Conservation (phyloP, 2,888 invertebrate genomes). For the Drosophila prostipennis region DNA sequence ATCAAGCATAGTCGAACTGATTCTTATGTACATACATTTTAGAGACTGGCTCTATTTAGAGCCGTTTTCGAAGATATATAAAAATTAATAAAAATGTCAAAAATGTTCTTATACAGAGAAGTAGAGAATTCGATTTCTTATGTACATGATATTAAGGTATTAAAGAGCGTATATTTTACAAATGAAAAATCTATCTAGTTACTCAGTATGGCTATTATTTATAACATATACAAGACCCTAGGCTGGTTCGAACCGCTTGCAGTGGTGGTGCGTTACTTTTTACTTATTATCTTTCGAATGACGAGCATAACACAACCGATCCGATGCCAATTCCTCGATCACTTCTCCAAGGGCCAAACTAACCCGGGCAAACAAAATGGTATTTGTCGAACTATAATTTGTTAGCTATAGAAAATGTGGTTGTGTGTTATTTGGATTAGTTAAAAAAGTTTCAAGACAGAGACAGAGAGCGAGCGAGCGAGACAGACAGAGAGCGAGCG, state of each 20-base stretch:
- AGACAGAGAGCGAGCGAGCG: conserved; percentile 66
- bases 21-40: conserved; percentile 42
- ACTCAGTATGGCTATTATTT: conserved; percentile 22
- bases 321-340: conserved; percentile 59
- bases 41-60: conserved; percentile 18
- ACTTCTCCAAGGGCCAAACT: conserved; percentile 65
- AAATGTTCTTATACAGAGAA: conserved; percentile 30
- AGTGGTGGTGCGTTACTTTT: conserved; percentile 38
- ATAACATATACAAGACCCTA: conserved; percentile 27
- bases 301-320: conserved; percentile 38
- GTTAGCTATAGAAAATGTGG: conserved; percentile 47
- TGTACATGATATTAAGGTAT: conserved; percentile 64
- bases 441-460: conserved; percentile 46
- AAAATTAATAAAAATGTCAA: conserved; percentile 24
- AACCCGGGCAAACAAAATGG: conserved; percentile 53
- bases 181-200: conserved; percentile 41
- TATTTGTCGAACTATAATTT: conserved; percentile 43
- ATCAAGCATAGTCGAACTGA: conserved; percentile 37
- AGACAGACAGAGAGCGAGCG: conserved; percentile 65
- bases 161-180: conserved; percentile 58
- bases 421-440: conserved; percentile 43
- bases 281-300: not conserved
- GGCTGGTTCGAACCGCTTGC: conserved; percentile 64
- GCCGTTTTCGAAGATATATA: conserved; percentile 4
- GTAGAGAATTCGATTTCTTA: conserved; percentile 46